A percentile compares a stretch with the other conserved stretches of the same genome.
Evolutionary conservation across 1,140 invertebrate genomes (phyloP).

Genomic region (Drosophila punjabiensis): DNA sequence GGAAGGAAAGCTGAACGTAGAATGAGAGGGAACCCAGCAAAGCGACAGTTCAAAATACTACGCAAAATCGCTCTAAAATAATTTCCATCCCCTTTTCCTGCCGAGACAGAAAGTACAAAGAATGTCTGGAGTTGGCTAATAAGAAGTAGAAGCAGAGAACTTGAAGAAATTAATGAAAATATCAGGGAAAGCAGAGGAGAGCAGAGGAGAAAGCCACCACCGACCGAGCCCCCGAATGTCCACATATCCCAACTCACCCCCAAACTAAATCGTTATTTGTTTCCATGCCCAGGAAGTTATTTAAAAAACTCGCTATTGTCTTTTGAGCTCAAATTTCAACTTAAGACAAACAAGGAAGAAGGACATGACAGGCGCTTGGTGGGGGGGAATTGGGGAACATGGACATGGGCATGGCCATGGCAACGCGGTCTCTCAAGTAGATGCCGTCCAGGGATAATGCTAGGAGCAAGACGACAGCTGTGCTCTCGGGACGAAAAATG

Average conservation of each 20-base stretch:
- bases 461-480: constrained; percentile 33
- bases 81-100: constrained; percentile 12
- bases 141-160: constrained; percentile 40
- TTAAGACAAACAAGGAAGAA: constrained; percentile 61
- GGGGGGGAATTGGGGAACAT: constrained; percentile 1
- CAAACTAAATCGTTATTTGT: constrained; percentile 29
- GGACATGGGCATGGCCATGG: constrained; percentile 28
- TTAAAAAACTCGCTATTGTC: constrained; percentile 65
- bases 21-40: constrained; percentile 6
- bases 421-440: constrained; percentile 34
- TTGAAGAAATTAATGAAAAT: constrained; percentile 58
- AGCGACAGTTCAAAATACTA: constrained; percentile 42
- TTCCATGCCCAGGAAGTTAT: constrained; percentile 49
- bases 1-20: neutral
- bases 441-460: constrained; percentile 38
- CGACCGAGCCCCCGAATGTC: constrained; percentile 26
- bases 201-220: constrained; percentile 4
- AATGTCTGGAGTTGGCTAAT: constrained; percentile 43
- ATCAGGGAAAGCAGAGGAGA: neutral
- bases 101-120: constrained; percentile 23
- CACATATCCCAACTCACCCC: constrained; percentile 41
- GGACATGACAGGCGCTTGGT: constrained; percentile 52
- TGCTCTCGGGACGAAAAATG: constrained; percentile 53
- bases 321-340: constrained; percentile 65
- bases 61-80: constrained; percentile 10